phyloP scores from a whole-genome alignment of 1,140 invertebrate species.

The Drosophila ambigua region DNA sequence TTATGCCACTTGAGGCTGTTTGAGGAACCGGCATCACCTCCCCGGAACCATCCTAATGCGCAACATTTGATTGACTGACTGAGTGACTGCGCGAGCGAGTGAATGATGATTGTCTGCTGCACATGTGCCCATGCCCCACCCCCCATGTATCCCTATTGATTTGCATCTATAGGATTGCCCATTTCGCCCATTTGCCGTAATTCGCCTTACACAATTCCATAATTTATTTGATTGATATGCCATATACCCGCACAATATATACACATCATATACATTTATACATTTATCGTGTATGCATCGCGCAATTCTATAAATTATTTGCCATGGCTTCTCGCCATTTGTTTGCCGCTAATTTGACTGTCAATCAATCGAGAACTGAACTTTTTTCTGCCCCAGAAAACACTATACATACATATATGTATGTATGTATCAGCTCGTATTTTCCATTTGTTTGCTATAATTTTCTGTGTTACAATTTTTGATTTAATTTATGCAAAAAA shows the following conservation, averaged over 20 bases:
- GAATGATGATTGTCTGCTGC: conserved; percentile 61
- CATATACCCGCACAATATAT: conserved; percentile 41
- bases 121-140: conserved; percentile 17
- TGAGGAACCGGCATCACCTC: background rate
- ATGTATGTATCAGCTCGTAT: background rate
- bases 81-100: conserved; percentile 22
- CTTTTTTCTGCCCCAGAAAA: conserved; percentile 31
- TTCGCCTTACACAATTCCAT: conserved; percentile 55
- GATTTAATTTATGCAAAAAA: conserved; percentile 39
- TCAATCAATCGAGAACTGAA: conserved; percentile 66
- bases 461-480: conserved; percentile 37
- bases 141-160: conserved; percentile 57
- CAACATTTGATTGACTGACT: conserved; percentile 46
- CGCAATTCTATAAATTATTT: conserved; percentile 74
- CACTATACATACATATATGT: conserved; percentile 5
- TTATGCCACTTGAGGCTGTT: conserved; percentile 72
- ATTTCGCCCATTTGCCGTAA: conserved; percentile 46
- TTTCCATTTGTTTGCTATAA: conserved; percentile 42
- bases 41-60: conserved; percentile 10
- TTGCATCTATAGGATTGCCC: conserved; percentile 49
- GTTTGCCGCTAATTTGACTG: conserved; percentile 81
- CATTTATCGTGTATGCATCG: conserved; percentile 7
- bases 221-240: conserved; percentile 79
- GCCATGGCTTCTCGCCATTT: conserved; percentile 58
- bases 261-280: conserved; percentile 28